Conservation (phyloP, 1,140 invertebrate species). For the Lutraria rhynchaena region DNA sequence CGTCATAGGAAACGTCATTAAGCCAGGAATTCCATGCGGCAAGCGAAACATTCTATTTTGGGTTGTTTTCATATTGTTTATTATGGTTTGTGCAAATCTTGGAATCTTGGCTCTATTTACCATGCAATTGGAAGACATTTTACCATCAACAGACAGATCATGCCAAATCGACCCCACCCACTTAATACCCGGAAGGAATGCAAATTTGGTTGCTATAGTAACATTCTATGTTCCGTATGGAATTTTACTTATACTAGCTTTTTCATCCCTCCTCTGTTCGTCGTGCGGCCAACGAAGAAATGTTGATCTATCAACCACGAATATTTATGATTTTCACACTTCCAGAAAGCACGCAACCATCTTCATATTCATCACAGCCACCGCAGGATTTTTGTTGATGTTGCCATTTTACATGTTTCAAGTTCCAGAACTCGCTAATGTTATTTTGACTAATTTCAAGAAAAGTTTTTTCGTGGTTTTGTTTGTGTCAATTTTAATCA, state of each 20-base stretch:
- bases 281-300: constrained; percentile 31
- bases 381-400: constrained; percentile 46
- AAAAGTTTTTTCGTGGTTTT: constrained; percentile 10
- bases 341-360: constrained; percentile 33
- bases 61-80: constrained; percentile 44
- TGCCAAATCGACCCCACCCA: constrained; percentile 31
- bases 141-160: background rate
- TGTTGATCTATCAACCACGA: background rate
- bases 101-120: constrained; percentile 35
- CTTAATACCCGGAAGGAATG: constrained; percentile 10
- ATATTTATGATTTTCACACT: constrained; percentile 19
- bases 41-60: constrained; percentile 44
- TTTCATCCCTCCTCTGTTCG: constrained; percentile 28
- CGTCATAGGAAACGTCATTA: constrained; percentile 16
- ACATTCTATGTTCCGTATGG: constrained; percentile 56
- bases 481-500: constrained; percentile 33
- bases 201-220: constrained; percentile 25
- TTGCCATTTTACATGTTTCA: constrained; percentile 48
- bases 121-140: constrained; percentile 20
- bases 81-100: constrained; percentile 54
- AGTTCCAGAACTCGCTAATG: constrained; percentile 19
- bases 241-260: constrained; percentile 37
- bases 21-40: constrained; percentile 18
- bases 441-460: background rate
- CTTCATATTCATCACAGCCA: constrained; percentile 48